Conservation (phyloP, 2,113 vertebrate genomes). For the Panthera tigris region DNA sequence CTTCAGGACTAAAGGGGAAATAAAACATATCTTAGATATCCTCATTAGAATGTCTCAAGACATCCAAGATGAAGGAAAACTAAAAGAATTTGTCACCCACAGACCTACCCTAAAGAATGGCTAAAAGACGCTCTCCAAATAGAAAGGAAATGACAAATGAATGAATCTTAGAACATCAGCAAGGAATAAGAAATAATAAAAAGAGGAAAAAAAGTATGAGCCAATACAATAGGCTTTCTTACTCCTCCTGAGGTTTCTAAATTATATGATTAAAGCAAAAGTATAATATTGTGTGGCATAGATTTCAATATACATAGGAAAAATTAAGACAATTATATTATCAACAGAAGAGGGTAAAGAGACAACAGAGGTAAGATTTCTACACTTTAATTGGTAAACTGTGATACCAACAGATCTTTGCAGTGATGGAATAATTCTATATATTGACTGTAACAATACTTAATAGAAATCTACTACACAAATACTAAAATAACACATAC, state of each 20-base stretch:
- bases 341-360: background rate
- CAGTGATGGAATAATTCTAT: background rate
- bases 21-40: background rate
- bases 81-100: background rate
- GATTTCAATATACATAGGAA: background rate
- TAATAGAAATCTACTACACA: background rate
- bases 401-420: background rate
- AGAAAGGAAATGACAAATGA: background rate
- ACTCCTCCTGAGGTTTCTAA: background rate
- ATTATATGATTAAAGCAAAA: constrained; percentile 2
- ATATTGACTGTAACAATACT: background rate
- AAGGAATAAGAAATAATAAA: background rate
- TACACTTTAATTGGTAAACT: background rate
- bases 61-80: background rate
- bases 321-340: background rate
- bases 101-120: background rate
- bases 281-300: background rate
- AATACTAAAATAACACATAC: background rate
- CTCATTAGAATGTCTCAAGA: background rate
- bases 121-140: background rate
- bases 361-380: background rate
- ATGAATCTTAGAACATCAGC: background rate
- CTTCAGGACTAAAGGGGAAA: background rate
- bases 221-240: background rate
- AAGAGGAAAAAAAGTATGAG: background rate